Percentiles rank a stretch among this genome's conserved stretches.
Conservation (phyloP, 2,113 vertebrate genomes). For the Holacanthus passer region DNA sequence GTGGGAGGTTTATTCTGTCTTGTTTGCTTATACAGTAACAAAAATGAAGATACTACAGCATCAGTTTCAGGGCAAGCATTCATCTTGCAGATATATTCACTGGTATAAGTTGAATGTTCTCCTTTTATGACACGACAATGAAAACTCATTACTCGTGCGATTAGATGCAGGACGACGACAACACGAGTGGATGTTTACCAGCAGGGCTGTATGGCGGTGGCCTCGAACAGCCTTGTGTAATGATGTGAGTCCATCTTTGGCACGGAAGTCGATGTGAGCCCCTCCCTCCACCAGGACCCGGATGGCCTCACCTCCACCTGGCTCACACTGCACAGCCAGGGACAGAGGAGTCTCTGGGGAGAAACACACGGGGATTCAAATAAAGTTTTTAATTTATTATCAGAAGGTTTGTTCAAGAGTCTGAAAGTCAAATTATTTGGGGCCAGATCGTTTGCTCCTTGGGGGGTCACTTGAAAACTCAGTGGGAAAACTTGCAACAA, state of each 20-base stretch:
- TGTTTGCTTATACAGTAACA: constrained; percentile 30
- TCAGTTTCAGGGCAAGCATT: constrained; percentile 27
- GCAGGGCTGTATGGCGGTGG: constrained; percentile 90
- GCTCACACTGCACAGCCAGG: constrained; percentile 91
- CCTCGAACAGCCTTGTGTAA: constrained; percentile 93
- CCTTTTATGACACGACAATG: background rate
- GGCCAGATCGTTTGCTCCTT: constrained; percentile 12
- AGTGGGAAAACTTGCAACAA: background rate
- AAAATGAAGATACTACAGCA: constrained; percentile 26
- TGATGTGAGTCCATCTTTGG: constrained; percentile 92
- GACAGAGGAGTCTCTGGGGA: constrained; percentile 91
- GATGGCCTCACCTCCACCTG: constrained; percentile 89
- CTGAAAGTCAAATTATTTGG: background rate
- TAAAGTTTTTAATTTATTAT: background rate
- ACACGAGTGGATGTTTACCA: constrained; percentile 81
- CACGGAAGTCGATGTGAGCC: constrained; percentile 93
- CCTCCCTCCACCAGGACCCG: constrained; percentile 91
- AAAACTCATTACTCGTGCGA: background rate
- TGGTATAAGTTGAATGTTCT: background rate
- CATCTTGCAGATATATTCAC: background rate
- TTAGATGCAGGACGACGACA: background rate
- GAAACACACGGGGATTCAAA: constrained; percentile 18
- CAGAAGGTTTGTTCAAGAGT: background rate
- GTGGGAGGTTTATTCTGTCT: constrained; percentile 30
- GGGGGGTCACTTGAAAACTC: background rate